These are phyloP conservation scores for Pygmarrhopalites habei DNA, from an alignment of 1,140 invertebrate species.

Conservation along the genomic window DNA sequence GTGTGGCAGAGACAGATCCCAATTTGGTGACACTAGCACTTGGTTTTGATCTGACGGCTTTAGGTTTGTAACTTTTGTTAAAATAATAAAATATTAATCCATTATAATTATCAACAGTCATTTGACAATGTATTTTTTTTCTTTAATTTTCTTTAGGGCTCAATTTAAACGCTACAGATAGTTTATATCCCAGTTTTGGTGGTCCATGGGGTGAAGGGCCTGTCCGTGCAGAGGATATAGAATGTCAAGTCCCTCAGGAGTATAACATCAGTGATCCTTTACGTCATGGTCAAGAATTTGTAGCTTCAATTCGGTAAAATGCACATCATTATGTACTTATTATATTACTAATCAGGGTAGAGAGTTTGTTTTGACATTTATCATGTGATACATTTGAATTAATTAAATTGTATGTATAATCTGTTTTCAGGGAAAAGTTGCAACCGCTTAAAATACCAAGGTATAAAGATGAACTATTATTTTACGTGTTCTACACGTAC, in stretches of 20 bases:
- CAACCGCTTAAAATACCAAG: constrained; percentile 89
- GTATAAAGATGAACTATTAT: constrained; percentile 97
- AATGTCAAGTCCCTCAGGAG: constrained; percentile 96
- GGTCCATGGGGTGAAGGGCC: constrained; percentile 96
- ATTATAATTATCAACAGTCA: too few relatives aligned
- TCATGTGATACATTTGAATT: neutral
- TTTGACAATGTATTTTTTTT: too few relatives aligned
- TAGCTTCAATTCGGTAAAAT: constrained; percentile 61
- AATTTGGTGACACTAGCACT: constrained; percentile 90
- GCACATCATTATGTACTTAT: too few relatives aligned
- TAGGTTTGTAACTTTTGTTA: too few relatives aligned
- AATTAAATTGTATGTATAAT: neutral
- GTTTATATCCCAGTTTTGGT: constrained; percentile 92
- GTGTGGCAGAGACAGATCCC: constrained; percentile 92
- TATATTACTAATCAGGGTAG: neutral
- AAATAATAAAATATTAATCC: too few relatives aligned
- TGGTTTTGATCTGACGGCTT: constrained; percentile 91
- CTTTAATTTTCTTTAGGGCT: too few relatives aligned
- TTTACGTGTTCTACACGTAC: constrained; percentile 99
- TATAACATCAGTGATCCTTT: constrained; percentile 78
- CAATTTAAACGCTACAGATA: constrained; percentile 95
- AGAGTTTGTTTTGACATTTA: neutral
- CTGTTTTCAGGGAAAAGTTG: constrained; percentile 70
- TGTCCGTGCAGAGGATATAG: constrained; percentile 96
- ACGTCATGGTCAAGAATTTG: constrained; percentile 47